Conservation (phyloP, 2,113 vertebrate genomes). For the Pipa parva region DNA sequence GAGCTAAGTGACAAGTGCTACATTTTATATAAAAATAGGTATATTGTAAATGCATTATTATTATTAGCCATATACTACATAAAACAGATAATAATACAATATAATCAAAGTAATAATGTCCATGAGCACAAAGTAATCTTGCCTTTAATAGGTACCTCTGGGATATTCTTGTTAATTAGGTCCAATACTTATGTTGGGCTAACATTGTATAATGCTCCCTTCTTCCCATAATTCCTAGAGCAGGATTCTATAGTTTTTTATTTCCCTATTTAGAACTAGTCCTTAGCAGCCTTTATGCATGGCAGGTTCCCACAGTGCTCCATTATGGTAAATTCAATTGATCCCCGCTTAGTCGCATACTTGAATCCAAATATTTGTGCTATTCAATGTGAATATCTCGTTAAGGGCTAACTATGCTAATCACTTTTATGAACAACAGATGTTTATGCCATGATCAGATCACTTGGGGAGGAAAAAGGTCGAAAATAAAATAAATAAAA, state of each 20-base stretch:
- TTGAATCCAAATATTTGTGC: constrained; percentile 66
- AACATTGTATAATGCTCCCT: background rate
- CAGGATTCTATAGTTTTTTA: constrained; percentile 6
- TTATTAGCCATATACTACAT: too few relatives aligned
- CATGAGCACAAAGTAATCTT: background rate
- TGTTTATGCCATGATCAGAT: constrained; percentile 23
- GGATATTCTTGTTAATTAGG: background rate
- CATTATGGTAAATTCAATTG: constrained; percentile 57
- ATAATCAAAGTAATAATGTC: too few relatives aligned
- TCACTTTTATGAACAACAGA: constrained; percentile 48
- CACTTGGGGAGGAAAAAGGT: background rate
- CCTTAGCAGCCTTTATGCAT: constrained; percentile 51
- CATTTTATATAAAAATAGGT: too few relatives aligned
- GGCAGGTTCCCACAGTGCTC: constrained; percentile 60
- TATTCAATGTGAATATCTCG: constrained; percentile 52
- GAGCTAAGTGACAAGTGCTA: too few relatives aligned
- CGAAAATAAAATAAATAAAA: too few relatives aligned
- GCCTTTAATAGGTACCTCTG: background rate
- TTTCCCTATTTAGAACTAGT: constrained; percentile 42
- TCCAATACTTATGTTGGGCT: background rate
- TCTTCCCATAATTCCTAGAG: background rate
- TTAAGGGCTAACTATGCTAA: constrained; percentile 54
- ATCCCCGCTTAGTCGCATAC: constrained; percentile 50
- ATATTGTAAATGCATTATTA: too few relatives aligned
- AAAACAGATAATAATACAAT: too few relatives aligned